A percentile compares a stretch with the other conserved stretches of the same genome.
Conservation (phyloP, 2,797 vertebrate genomes). For the Sciurus carolinensis region DNA sequence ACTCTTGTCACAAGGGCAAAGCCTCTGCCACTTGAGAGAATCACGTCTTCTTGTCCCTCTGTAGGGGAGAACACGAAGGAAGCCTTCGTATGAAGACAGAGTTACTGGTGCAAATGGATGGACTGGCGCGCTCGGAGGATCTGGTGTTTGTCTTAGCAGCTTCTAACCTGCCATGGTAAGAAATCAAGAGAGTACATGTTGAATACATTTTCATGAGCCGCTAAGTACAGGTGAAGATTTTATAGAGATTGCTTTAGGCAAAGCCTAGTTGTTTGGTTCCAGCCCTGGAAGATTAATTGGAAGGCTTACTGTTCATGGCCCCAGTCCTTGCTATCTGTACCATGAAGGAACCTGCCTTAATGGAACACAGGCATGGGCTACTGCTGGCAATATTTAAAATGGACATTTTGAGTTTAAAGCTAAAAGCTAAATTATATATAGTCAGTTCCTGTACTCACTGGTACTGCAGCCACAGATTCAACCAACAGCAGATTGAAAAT, state of each 20-base stretch:
- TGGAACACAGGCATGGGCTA: slow-evolving; percentile 76
- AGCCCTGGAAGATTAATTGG: slow-evolving; percentile 88
- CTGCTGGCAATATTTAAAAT: slow-evolving; percentile 88
- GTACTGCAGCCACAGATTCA: neutral
- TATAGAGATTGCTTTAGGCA: slow-evolving; percentile 80
- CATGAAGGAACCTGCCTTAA: slow-evolving; percentile 85
- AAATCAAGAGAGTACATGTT: slow-evolving; percentile 79
- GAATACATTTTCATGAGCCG: slow-evolving; percentile 87
- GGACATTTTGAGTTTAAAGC: slow-evolving; percentile 81
- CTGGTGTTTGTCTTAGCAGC: slow-evolving; percentile 98
- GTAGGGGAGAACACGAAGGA: slow-evolving; percentile 96
- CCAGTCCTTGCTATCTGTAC: slow-evolving; percentile 80
- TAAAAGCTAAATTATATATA: slow-evolving; percentile 86
- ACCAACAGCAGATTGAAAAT: neutral
- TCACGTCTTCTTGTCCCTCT: slow-evolving; percentile 77
- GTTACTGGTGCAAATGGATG: slow-evolving; percentile 98
- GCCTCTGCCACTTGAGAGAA: slow-evolving; percentile 63
- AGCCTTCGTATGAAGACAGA: slow-evolving; percentile 98
- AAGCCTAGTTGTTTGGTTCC: slow-evolving; percentile 87
- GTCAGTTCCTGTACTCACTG: neutral
- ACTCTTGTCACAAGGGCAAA: slow-evolving; percentile 75
- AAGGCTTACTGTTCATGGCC: slow-evolving; percentile 83
- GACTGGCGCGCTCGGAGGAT: slow-evolving; percentile 95
- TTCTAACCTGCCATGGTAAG: slow-evolving; percentile 97
- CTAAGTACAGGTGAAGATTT: slow-evolving; percentile 87